Conservation (phyloP, 2,113 vertebrate genomes). For the Eudyptes chrysolophus region DNA sequence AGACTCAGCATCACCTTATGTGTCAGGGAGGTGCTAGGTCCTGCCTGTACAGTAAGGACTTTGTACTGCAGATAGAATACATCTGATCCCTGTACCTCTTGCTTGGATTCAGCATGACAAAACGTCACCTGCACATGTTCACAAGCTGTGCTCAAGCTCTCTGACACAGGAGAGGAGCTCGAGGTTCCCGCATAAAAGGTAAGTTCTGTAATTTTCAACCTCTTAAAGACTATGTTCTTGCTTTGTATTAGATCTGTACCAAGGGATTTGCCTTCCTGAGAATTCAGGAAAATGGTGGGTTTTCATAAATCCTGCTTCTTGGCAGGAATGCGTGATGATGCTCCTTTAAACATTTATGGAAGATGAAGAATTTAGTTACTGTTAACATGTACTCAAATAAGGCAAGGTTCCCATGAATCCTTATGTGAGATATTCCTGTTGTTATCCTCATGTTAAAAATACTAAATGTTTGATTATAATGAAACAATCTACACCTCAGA, state of each 20-base stretch:
- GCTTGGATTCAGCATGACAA: neutral
- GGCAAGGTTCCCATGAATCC: neutral
- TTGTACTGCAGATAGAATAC: neutral
- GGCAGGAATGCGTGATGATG: neutral
- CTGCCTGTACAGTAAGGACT: neutral
- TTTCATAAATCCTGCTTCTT: neutral
- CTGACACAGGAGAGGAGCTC: neutral
- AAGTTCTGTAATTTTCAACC: neutral
- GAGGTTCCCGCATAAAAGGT: neutral
- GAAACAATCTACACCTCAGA: neutral
- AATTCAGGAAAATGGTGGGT: neutral
- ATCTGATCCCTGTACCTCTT: neutral
- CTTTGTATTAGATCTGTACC: neutral
- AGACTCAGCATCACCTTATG: neutral
- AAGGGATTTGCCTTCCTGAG: neutral
- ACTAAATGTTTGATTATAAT: neutral
- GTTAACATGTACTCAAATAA: neutral
- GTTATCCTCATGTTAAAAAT: neutral
- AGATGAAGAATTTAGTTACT: neutral
- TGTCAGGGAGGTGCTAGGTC: neutral
- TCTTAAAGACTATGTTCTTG: neutral
- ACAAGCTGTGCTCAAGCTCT: neutral
- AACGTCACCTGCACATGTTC: neutral
- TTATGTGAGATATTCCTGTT: neutral
- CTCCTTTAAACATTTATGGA: neutral